Evolutionary conservation across 2,888 invertebrate species (phyloP).

Genomic region (Uropetala carovei): DNA sequence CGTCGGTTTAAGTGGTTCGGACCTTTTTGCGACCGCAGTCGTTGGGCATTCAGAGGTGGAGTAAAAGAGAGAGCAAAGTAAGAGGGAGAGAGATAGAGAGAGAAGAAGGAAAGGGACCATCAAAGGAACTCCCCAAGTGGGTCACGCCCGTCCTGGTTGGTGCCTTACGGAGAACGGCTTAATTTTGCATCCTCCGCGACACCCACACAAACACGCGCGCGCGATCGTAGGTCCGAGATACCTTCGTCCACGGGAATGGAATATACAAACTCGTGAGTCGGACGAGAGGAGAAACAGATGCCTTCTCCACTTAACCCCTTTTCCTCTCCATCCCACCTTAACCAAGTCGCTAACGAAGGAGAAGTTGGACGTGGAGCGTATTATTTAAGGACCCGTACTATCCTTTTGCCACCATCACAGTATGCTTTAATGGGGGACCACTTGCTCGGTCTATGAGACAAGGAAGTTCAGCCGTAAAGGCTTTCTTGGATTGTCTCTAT

Average conservation of each 20-base stretch:
- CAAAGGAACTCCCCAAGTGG: constrained; percentile 5
- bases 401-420: background rate
- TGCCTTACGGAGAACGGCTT: background rate
- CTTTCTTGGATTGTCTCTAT: too few species aligned
- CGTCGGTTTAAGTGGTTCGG: constrained; percentile 1
- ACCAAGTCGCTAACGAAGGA: background rate
- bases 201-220: background rate
- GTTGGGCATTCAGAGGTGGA: background rate
- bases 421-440: too few species aligned
- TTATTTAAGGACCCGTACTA: background rate
- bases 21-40: background rate
- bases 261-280: background rate
- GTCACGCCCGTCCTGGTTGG: background rate
- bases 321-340: background rate
- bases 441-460: too few species aligned
- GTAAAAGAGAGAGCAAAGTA: background rate
- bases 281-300: background rate
- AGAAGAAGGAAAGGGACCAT: background rate
- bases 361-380: background rate
- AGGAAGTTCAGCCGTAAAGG: too few species aligned
- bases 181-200: background rate
- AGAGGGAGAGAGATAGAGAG: background rate
- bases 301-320: background rate
- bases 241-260: background rate
- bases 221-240: background rate